Base-by-base conservation (phyloP, 2,888 invertebrate species). In the Cryptophagus acutangulus region DNA sequence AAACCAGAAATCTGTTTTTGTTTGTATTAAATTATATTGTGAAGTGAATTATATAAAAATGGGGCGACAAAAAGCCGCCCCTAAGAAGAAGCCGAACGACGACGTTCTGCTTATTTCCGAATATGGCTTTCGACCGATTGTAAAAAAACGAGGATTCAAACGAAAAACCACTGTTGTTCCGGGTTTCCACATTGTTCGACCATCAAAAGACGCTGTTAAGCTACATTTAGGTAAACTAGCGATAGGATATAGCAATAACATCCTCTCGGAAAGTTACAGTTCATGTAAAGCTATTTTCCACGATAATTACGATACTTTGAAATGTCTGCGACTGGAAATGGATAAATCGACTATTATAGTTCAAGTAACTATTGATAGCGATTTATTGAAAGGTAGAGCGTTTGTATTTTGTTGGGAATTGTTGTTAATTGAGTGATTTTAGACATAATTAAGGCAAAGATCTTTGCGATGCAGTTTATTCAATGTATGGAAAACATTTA, bases 401-500 rank as follows among this genome's bases (percentile, higher is more conserved):
- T 20, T 5, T 38, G 33, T 38, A 25, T 9, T 17, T 33, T 17
- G n/a, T n/a, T n/a, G n/a, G n/a, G n/a, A n/a, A n/a, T n/a, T n/a
- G n/a, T n/a, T n/a, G n/a, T n/a, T n/a, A n/a, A n/a, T n/a, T n/a
- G n/a, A n/a, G n/a, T n/a, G n/a, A n/a, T 57, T 59, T 46, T 41
- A 66, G 62, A 62, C 39, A 40, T 66, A 10, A 46, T 65, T 14
- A 46, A 40, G 13, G 35, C 53, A 1, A 65, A 63, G 49, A 34
- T 57, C 33, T 67, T 66, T 50, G 46, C 52, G 17, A 52, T 65
- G 36, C 45, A 55, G 31, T 57, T 65, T 13, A n/a, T n/a, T n/a
- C n/a, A n/a, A n/a, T n/a, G n/a, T n/a, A n/a, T 39, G 40, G 29
- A 24, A 13, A 49, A 52, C 30, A 41, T 64, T 2, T 52, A 48